Conservation (phyloP, 2,113 vertebrate genomes). For the Nanorana parkeri region DNA sequence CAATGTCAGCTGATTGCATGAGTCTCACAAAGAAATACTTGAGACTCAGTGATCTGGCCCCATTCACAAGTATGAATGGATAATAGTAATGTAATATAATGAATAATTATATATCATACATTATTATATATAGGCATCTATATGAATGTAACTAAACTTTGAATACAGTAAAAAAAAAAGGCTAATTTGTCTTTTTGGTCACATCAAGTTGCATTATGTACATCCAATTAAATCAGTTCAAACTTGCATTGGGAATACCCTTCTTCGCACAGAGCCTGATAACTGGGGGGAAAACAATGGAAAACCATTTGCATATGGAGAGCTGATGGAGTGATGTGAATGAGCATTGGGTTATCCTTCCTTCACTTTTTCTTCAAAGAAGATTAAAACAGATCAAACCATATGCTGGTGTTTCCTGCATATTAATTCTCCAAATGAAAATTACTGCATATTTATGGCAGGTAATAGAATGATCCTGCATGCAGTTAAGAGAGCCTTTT, state of each 20-base stretch:
- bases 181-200: not conserved
- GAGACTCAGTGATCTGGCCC: too few species aligned
- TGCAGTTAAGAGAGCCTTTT: constrained; percentile 8
- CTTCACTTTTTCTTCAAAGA: constrained; percentile 39
- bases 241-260: not conserved
- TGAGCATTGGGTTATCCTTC: constrained; percentile 37
- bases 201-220: constrained; percentile 1
- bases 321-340: constrained; percentile 30
- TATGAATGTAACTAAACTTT: too few species aligned
- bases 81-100: too few species aligned
- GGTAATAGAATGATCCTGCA: constrained; percentile 12
- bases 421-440: constrained; percentile 11
- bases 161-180: too few species aligned
- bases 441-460: constrained; percentile 32
- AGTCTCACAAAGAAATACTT: too few species aligned
- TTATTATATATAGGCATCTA: too few species aligned
- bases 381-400: constrained; percentile 41
- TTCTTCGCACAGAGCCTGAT: not conserved
- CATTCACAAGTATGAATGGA: too few species aligned
- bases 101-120: too few species aligned
- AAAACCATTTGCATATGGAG: constrained; percentile 26
- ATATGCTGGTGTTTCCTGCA: constrained; percentile 18
- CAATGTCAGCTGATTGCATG: too few species aligned
- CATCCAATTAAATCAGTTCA: constrained; percentile 4
- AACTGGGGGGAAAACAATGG: constrained; percentile 5